phyloP scores from a whole-genome alignment of 2,797 vertebrate species.

The Glyptemys insculpta region DNA sequence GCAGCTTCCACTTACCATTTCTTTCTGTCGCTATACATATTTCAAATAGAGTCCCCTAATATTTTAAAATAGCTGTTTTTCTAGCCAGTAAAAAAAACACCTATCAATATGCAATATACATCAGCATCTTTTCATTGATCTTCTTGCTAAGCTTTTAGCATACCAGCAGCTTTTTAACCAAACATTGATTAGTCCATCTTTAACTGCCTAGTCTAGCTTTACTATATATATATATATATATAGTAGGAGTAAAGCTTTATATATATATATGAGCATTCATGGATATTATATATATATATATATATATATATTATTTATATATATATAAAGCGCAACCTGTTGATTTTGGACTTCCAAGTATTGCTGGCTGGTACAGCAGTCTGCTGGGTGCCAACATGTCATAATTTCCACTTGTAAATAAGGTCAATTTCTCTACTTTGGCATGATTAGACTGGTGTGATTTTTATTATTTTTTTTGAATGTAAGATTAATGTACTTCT shows the following conservation, averaged over 20 bases:
- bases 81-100: background rate
- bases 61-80: background rate
- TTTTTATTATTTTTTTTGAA: background rate
- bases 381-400: conserved; percentile 1
- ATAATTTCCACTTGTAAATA: conserved; percentile 47
- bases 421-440: background rate
- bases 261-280: too few relatives aligned
- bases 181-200: background rate
- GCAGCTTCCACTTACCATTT: background rate
- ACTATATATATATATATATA: too few relatives aligned
- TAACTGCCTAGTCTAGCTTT: background rate
- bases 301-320: rapidly evolving
- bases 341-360: background rate
- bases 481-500: background rate
- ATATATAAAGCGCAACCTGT: background rate
- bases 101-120: background rate
- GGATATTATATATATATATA: too few relatives aligned
- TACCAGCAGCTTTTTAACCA: background rate
- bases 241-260: too few relatives aligned
- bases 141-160: background rate
- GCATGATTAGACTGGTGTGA: background rate
- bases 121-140: background rate
- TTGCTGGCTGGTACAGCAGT: background rate
- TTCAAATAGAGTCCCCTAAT: background rate
- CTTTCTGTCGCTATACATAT: background rate